Conservation (phyloP, 2,888 invertebrate species). For the Arenicola marina region DNA sequence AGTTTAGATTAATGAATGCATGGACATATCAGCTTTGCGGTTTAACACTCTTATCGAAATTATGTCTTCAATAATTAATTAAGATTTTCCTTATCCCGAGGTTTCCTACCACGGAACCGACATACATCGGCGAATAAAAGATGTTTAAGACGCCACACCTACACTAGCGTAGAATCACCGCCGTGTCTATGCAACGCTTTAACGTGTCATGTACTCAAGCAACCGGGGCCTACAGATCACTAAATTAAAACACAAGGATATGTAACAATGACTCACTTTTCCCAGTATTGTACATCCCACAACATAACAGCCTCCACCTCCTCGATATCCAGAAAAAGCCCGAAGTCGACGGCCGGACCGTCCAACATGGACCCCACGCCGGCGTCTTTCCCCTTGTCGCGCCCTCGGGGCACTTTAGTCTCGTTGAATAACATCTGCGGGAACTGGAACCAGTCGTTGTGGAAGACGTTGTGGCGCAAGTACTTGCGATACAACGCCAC, state of each 20-base stretch:
- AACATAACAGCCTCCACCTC: slow-evolving; percentile 31
- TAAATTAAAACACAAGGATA: too few species aligned
- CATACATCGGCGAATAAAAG: too few species aligned
- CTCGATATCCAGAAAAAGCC: slow-evolving; percentile 33
- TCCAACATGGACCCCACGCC: slow-evolving; percentile 8
- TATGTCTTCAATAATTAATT: too few species aligned
- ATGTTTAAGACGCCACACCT: too few species aligned
- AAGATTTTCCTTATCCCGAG: too few species aligned
- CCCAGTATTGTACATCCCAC: slow-evolving; percentile 33
- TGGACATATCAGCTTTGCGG: too few species aligned
- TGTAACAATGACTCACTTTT: slow-evolving; percentile 20
- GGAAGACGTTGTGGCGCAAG: slow-evolving; percentile 41
- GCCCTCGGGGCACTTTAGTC: background rate
- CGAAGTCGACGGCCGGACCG: slow-evolving; percentile 32
- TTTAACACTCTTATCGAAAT: too few species aligned
- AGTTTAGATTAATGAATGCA: too few species aligned
- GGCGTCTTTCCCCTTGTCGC: background rate
- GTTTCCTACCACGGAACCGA: too few species aligned
- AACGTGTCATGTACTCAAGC: too few species aligned
- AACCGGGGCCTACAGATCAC: too few species aligned
- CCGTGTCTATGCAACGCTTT: background rate
- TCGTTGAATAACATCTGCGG: slow-evolving; percentile 36
- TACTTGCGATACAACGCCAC: slow-evolving; percentile 39
- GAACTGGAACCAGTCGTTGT: slow-evolving; percentile 51
- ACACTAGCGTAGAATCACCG: too few species aligned